A percentile compares a stretch with the other conserved stretches of the same genome.
Conservation (phyloP, 2,113 vertebrate genomes). For the Herpailurus yagouaroundi region DNA sequence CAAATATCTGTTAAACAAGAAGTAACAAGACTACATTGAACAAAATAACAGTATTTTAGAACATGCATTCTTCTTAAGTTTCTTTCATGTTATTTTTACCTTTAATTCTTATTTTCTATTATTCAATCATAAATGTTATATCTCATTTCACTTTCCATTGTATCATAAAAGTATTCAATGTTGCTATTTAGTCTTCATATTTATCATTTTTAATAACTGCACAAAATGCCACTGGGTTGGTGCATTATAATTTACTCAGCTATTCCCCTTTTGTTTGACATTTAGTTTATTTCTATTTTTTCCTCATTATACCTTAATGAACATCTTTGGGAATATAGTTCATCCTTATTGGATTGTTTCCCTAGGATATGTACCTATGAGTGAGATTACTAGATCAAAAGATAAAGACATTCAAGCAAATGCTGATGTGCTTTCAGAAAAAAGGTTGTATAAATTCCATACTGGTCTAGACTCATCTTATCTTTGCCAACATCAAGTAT, state of each 20-base stretch:
- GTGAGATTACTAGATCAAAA: not conserved
- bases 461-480: not conserved
- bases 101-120: constrained; percentile 10
- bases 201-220: constrained; percentile 21
- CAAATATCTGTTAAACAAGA: not conserved
- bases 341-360: not conserved
- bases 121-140: not conserved
- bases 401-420: not conserved
- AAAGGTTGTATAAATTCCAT: not conserved
- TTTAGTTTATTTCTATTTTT: constrained; percentile 53
- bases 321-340: constrained; percentile 50
- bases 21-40: not conserved
- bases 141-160: constrained; percentile 16
- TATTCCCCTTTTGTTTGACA: constrained; percentile 50
- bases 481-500: not conserved
- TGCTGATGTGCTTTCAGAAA: not conserved
- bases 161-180: not conserved
- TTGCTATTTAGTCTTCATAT: not conserved
- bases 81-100: not conserved
- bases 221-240: not conserved
- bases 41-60: not conserved
- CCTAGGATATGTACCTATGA: not conserved
- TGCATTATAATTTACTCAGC: constrained; percentile 19
- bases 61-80: not conserved
- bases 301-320: constrained; percentile 49